Conservation (phyloP, 2,113 vertebrate genomes). For the Crotalus horridus region DNA sequence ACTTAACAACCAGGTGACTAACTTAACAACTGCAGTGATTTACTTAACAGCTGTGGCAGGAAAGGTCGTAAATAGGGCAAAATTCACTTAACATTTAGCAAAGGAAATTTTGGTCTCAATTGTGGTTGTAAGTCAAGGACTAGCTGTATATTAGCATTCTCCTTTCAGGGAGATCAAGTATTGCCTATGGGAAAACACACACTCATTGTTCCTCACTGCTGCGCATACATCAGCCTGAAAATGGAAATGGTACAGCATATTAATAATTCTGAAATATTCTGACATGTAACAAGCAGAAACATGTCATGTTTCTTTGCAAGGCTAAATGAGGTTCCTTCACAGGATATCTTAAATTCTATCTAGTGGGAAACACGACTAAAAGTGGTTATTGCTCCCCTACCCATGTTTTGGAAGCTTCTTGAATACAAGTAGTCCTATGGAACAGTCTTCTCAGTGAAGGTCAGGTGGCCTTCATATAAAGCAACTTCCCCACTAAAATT, state of each 20-base stretch:
- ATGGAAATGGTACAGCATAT: background rate
- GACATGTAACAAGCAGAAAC: background rate
- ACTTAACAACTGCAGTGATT: background rate
- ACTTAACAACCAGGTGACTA: background rate
- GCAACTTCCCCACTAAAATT: background rate
- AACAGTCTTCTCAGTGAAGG: background rate
- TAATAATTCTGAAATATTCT: background rate
- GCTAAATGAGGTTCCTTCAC: background rate
- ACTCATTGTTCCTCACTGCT: background rate
- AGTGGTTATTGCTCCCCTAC: background rate
- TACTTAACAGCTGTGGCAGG: background rate
- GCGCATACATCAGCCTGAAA: background rate
- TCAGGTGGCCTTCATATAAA: background rate
- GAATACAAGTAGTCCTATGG: background rate
- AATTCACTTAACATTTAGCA: background rate
- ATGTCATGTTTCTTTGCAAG: background rate
- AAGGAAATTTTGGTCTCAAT: background rate
- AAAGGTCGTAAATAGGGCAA: background rate
- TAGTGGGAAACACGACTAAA: background rate
- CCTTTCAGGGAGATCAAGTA: background rate
- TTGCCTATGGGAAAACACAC: background rate
- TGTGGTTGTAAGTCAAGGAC: background rate
- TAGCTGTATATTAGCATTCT: background rate
- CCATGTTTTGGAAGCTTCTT: background rate
- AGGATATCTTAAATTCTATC: background rate